Conservation (phyloP, 2,888 invertebrate genomes). For the Oligia latruncula region DNA sequence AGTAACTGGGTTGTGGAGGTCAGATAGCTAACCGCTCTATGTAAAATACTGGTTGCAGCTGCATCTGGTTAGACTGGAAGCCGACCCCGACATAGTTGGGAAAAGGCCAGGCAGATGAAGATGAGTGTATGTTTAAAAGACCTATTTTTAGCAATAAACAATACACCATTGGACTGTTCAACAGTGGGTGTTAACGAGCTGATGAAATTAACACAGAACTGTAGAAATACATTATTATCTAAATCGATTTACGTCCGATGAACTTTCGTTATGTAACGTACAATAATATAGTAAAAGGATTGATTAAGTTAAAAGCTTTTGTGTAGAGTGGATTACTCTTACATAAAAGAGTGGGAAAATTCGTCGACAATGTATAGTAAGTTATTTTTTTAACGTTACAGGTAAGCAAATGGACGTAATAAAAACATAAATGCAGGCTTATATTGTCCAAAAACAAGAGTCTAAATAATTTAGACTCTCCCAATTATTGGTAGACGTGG, state of each 20-base stretch:
- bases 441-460: background rate
- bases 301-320: constrained; percentile 43
- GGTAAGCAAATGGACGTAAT: background rate
- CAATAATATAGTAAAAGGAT: constrained; percentile 8
- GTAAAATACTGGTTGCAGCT: too few species aligned
- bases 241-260: constrained; percentile 26
- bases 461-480: background rate
- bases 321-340: constrained; percentile 20
- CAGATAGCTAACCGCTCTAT: too few species aligned
- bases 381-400: background rate
- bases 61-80: too few species aligned
- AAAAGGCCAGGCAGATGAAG: too few species aligned
- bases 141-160: background rate
- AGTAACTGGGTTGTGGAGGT: too few species aligned
- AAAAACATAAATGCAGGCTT: too few species aligned
- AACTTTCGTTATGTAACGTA: constrained; percentile 24
- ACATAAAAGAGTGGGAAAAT: background rate
- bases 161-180: background rate
- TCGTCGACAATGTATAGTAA: background rate
- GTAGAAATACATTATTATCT: constrained; percentile 4
- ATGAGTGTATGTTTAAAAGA: background rate
- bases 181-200: background rate
- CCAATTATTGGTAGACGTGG: background rate
- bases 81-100: too few species aligned
- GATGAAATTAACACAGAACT: constrained; percentile 19